phyloP scores from a whole-genome alignment of 1,140 invertebrate species.

The Anagrus nilaparvatae region DNA sequence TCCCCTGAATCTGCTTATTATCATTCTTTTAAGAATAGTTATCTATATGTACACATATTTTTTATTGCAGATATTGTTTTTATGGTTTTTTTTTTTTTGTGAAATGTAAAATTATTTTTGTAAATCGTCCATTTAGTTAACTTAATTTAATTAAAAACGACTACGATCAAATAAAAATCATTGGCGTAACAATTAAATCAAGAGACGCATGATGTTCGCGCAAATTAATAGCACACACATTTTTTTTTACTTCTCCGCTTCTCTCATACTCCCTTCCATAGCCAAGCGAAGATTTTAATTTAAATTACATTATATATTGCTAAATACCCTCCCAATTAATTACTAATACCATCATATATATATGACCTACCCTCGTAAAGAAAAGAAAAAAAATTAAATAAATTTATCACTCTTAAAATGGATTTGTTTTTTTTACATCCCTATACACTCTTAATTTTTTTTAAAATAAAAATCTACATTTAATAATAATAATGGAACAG shows the following conservation, averaged over 20 bases:
- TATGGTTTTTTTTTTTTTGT: no score
- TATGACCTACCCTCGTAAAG: neutral
- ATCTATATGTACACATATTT: no score
- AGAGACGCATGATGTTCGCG: no score
- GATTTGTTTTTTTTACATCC: constrained; percentile 11
- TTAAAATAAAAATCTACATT: constrained; percentile 40
- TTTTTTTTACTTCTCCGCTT: neutral
- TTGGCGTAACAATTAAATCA: neutral
- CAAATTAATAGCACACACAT: constrained; percentile 3
- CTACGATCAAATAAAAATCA: neutral
- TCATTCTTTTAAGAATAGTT: no score
- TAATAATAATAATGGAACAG: constrained; percentile 44
- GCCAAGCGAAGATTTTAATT: constrained; percentile 9
- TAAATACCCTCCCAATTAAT: constrained; percentile 1
- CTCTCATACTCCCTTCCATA: constrained; percentile 5
- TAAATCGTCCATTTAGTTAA: no score
- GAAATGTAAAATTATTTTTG: no score
- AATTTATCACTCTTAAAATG: constrained; percentile 7
- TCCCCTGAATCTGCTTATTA: no score
- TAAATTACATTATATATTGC: constrained; percentile 3
- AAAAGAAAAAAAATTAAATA: constrained; percentile 3
- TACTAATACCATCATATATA: no score
- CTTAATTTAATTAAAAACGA: no score
- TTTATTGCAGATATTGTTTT: no score
- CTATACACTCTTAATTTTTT: no score